A percentile compares a stretch with the other conserved stretches of the same genome.
Evolutionary conservation across 2,113 vertebrate genomes (phyloP).

Genomic region (Tragulus kanchil): DNA sequence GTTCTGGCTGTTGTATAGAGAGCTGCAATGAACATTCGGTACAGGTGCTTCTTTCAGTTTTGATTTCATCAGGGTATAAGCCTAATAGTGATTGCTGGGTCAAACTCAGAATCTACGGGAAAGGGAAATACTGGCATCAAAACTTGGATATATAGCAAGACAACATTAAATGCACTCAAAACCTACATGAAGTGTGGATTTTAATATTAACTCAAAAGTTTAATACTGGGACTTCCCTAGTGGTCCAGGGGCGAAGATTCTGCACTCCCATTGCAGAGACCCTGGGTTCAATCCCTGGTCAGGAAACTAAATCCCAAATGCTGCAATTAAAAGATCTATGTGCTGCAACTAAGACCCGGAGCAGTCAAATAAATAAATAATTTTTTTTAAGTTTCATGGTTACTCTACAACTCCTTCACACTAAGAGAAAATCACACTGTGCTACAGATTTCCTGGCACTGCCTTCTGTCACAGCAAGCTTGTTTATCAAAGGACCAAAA

Average conservation of each 20-base stretch:
- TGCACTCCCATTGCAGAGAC: background rate
- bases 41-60: too few species aligned
- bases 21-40: too few species aligned
- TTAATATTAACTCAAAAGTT: constrained; percentile 15
- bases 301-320: background rate
- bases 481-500: background rate
- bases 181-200: background rate
- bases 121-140: background rate
- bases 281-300: background rate
- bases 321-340: background rate
- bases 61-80: too few species aligned
- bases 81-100: too few species aligned
- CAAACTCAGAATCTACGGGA: constrained; percentile 39
- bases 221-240: background rate
- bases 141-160: background rate
- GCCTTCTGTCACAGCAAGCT: background rate
- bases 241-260: background rate
- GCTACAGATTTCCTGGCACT: background rate
- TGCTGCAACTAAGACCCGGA: background rate
- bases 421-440: background rate
- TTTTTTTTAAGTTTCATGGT: background rate
- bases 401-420: constrained; percentile 4
- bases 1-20: too few species aligned
- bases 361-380: background rate
- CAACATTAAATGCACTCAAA: constrained; percentile 18